Base-by-base conservation (phyloP, 2,113 vertebrate genomes). In the Anolis sagrei region DNA sequence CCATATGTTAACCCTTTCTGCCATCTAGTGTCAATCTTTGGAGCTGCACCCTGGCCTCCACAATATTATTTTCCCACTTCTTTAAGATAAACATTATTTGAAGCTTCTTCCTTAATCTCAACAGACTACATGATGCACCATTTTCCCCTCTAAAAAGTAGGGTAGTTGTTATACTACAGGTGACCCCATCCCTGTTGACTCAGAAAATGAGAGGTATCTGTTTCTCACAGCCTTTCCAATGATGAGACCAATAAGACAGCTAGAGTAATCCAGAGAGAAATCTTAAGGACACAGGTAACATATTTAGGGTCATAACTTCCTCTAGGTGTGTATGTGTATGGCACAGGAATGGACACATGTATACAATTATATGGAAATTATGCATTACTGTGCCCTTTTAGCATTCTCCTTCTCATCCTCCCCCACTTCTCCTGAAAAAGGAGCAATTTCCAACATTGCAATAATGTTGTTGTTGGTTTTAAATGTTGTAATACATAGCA, bases 11-110 rank as follows among this genome's bases (percentile, higher is more conserved):
- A 39, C 51, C 29, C 72, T 4, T 54, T 18, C 13, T 39, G 66
- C 84, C 84, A 86, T 51, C 84, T 86, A 86, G 84, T 34, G 84
- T 75, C n/a, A 9, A 44, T n/a, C 13, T 10, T 23, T 51, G n/a
- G 72, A 51, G 2, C 39, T 79, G 76, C 76, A 48, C 14, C 21
- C 29, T 18, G 9, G 27, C 61, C 73, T 73, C 27, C 14, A 4
- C 2, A 14, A 3, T 76, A 54, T 23, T 13, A 5, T 3, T 58
- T 58, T 79, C 4, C 23, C 32, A 1, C 10, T 51, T 75, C 61
- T 32, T 32, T 68, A 16, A 76, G 29, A 76, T 27, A 2, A 18
- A 6, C 61, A 3, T 66, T 51, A 11, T 66, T 51, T 14, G 44
- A 68, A 84, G 5, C 39, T 49, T 25, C 58, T 49, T 14, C 73